Conservation (phyloP, 2,113 vertebrate genomes). For the Vulpes ferrilata region DNA sequence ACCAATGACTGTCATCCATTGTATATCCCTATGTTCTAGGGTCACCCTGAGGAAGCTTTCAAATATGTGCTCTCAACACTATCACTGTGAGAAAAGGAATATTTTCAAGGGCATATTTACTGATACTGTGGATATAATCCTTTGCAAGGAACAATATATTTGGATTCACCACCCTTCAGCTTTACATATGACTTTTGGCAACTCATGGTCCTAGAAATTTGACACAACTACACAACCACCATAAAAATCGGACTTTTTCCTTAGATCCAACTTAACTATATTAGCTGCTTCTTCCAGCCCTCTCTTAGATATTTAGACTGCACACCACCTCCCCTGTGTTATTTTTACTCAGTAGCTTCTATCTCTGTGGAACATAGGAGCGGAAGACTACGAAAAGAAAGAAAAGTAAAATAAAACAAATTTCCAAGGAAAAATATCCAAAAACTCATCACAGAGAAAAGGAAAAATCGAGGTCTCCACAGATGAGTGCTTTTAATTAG, state of each 20-base stretch:
- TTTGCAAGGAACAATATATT: background rate
- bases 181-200: background rate
- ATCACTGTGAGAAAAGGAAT: background rate
- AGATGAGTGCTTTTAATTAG: conserved; percentile 99
- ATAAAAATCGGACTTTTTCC: background rate
- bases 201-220: background rate
- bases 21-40: background rate
- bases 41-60: background rate
- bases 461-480: conserved; percentile 92
- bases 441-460: conserved; percentile 85
- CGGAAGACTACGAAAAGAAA: conserved; percentile 79
- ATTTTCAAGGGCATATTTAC: background rate
- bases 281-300: background rate
- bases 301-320: background rate
- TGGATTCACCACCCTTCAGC: background rate
- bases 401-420: conserved; percentile 83
- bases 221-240: background rate
- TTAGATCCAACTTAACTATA: background rate
- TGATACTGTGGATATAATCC: background rate
- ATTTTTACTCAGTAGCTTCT: conserved; percentile 26
- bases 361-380: conserved; percentile 47
- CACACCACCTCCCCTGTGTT: background rate
- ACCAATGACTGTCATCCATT: background rate
- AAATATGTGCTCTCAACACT: background rate
- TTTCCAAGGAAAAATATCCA: conserved; percentile 89